Evolutionary conservation across 2,888 invertebrate genomes (phyloP), one percentile per base, ranked within the genome.

Genomic region (Agriopis aurantiaria): DNA sequence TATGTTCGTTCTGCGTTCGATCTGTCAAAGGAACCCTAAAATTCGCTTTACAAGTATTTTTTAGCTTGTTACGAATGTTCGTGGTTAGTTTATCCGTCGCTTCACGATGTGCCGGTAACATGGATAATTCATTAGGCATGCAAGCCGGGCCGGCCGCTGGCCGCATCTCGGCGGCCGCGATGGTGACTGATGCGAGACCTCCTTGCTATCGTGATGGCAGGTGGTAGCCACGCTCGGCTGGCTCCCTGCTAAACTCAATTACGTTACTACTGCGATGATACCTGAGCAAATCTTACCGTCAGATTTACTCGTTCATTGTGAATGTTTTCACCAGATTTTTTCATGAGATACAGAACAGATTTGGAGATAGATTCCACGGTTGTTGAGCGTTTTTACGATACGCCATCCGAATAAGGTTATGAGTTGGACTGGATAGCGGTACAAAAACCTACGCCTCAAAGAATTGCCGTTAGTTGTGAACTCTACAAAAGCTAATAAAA

Each of bases 141-240:
- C 74, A 73, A 75, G 72, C 72, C 72, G 68, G 72, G 45, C 33
- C 40, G 57, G 57, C 45, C 57, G 57, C 57, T 17, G 45, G 45
- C 71, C 62, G 51, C 68, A 68, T 62, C 66, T 69, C 70, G 68
- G 75, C 84, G 91, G 77, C 92, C 92, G 89, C 86, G 83, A 91
- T 92, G 88, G 65, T 85, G 88, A 89, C 71, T 84, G 85, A 82
- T 83, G 91, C 91, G 92, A 84, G 85, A 90, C 91, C 80, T 75
- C 48, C 68, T 73, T 73, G 66, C 72, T 72, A 72, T 57, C 69
- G 69, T 69, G 74, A 70, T 66, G 66, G 69, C 74, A 69, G 74
- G 63, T 71, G 65, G 69, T 69, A 64, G 68, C 72, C 73, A 70
- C 72, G 75, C 71, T 71, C 66, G 65, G 74, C 73, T 69, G 71